phyloP scores from a whole-genome alignment of 2,113 vertebrate genomes.

The Odontophorus gujanensis region DNA sequence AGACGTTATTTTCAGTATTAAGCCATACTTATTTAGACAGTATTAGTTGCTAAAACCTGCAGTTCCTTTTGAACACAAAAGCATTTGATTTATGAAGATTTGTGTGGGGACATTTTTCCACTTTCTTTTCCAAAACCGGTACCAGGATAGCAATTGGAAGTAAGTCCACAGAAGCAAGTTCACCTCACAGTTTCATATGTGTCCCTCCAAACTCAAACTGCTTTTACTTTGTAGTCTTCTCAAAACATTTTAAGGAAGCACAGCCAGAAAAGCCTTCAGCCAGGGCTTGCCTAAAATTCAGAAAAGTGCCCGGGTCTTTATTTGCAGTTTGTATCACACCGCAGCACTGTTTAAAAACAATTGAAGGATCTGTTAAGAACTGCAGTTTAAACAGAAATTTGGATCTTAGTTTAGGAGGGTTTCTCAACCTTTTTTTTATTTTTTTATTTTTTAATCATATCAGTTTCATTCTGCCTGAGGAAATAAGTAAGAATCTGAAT shows the following conservation, averaged over 20 bases:
- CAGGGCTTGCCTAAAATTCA: neutral
- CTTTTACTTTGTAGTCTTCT: neutral
- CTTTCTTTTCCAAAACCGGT: neutral
- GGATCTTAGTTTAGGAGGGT: neutral
- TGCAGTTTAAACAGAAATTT: neutral
- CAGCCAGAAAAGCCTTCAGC: neutral
- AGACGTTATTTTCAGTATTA: constrained; percentile 19
- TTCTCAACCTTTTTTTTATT: neutral
- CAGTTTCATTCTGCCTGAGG: neutral
- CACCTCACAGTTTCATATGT: rapidly evolving
- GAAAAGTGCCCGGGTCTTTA: neutral
- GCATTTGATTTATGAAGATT: neutral
- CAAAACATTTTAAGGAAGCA: neutral
- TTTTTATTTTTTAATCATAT: neutral
- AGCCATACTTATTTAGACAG: neutral
- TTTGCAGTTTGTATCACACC: neutral
- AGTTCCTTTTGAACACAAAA: neutral
- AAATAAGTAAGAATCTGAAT: neutral
- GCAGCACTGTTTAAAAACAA: neutral
- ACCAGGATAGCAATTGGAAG: neutral
- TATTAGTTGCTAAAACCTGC: neutral
- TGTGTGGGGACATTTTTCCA: rapidly evolving
- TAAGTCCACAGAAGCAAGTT: neutral
- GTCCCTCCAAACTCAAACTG: neutral
- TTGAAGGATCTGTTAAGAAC: neutral